phyloP scores from a whole-genome alignment of 2,888 invertebrate genomes.

The Pegoplata infirma region DNA sequence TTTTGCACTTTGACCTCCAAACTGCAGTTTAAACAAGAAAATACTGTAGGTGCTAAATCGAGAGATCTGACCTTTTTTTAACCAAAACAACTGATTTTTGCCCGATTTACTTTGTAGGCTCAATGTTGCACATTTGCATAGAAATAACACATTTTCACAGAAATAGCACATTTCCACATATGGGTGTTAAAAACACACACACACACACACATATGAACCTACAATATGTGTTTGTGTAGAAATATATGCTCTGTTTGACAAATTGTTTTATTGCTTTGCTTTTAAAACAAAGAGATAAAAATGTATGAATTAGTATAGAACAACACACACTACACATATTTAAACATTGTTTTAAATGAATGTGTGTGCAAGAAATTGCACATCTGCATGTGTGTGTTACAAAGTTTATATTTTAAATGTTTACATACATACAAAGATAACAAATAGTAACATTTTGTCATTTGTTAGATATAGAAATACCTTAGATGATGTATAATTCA shows the following conservation, averaged over 20 bases:
- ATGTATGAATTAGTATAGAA: constrained; percentile 20
- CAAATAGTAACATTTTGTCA: constrained; percentile 26
- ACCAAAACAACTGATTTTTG: no score
- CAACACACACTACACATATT: no score
- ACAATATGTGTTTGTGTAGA: background rate
- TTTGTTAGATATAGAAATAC: constrained; percentile 19
- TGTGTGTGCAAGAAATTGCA: background rate
- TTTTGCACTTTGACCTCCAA: no score
- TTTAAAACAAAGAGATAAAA: constrained; percentile 30
- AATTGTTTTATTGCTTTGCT: constrained; percentile 52
- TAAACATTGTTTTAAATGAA: background rate
- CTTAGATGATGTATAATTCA: background rate
- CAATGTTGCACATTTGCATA: no score
- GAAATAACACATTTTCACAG: no score
- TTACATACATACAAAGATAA: constrained; percentile 5
- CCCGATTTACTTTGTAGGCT: no score
- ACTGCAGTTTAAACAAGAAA: no score
- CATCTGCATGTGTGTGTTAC: background rate
- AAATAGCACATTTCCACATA: no score
- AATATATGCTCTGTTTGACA: constrained; percentile 30
- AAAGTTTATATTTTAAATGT: background rate
- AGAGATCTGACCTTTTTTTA: no score
- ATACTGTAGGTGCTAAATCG: no score
- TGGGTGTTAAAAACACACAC: no score
- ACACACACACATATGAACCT: background rate